Evolutionary conservation across 2,888 invertebrate species (phyloP), one percentile per base, ranked within the genome.

Genomic region (Agonopterix alstromeriana): DNA sequence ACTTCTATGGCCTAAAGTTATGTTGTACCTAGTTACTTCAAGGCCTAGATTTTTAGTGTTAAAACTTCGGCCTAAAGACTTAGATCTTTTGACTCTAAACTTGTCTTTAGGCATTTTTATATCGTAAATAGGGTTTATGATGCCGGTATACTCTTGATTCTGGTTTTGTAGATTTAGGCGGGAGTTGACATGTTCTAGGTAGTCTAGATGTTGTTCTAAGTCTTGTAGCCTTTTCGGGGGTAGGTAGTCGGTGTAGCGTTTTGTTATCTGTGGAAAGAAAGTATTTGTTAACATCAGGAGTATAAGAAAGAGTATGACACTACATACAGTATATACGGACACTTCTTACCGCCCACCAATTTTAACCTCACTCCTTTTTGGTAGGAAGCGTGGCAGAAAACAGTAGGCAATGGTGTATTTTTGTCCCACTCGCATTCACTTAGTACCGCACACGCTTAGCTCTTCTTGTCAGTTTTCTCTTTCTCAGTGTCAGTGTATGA

Each of bases 81-180:
- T 86, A 1, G 87, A 82, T 35, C 87, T 55, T 53, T 87, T 88
- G 2, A 85, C 84, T 0, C 56, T 56, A 56, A 87, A 86, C 52
- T 77, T 82, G 60, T 87, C 82, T 56, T 65, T 72, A 0, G 84
- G 82, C 14, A 87, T 67, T 54, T 84, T 87, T 4, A 80, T 72
- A 53, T 86, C 84, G 65, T 85, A 83, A 10, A 84, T 65, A 0
- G 88, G 87, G 58, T 85, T 88, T 38, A 86, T 79, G 10, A 88
- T 77, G 2, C 88, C 88, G 0, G 85, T 86, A 57, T 73, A 85
- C 1, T 56, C 53, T 17, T 61, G 53, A 11, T 60, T 57, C 41
- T 46, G 46, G 3, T 51, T 50, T 43, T 52, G 51, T 1, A 57
- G 57, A 45, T 52, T 61, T 5, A 55, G 55, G 42, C 58, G 57